phyloP scores from a whole-genome alignment of 2,113 vertebrate genomes.

The Gobiocypris rarus region DNA sequence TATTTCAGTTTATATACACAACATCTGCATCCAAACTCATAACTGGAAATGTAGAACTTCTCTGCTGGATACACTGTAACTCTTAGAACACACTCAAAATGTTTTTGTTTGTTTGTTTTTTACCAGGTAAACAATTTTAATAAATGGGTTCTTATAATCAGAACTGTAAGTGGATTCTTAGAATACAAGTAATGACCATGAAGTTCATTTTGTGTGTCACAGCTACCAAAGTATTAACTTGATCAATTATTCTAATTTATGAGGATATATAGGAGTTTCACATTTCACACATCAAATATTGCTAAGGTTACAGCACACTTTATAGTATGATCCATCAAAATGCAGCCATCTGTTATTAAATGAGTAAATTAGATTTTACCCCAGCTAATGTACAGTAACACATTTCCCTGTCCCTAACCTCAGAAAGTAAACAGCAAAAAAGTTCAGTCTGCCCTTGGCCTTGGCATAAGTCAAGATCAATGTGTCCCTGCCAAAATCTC shows the following conservation, averaged over 20 bases:
- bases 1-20: not conserved
- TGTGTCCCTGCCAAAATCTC: slow-evolving; percentile 5
- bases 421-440: not conserved
- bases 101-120: not conserved
- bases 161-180: not conserved
- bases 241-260: not conserved
- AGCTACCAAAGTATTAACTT: not conserved
- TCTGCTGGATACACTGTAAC: not conserved
- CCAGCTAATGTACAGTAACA: slow-evolving; percentile 17
- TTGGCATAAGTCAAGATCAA: slow-evolving; percentile 17
- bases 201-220: not conserved
- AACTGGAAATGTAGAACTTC: not conserved
- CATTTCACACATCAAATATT: not conserved
- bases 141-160: not conserved
- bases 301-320: not conserved
- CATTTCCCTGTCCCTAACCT: not conserved
- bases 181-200: not conserved
- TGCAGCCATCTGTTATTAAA: slow-evolving; percentile 46
- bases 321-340: not conserved
- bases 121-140: not conserved
- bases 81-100: no score
- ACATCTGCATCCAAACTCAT: not conserved
- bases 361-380: slow-evolving; percentile 30
- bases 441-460: not conserved
- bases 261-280: not conserved